Evolutionary conservation across 2,888 invertebrate species (phyloP), one percentile per base, ranked within the genome.

Genomic region (Pyrrhia umbra): DNA sequence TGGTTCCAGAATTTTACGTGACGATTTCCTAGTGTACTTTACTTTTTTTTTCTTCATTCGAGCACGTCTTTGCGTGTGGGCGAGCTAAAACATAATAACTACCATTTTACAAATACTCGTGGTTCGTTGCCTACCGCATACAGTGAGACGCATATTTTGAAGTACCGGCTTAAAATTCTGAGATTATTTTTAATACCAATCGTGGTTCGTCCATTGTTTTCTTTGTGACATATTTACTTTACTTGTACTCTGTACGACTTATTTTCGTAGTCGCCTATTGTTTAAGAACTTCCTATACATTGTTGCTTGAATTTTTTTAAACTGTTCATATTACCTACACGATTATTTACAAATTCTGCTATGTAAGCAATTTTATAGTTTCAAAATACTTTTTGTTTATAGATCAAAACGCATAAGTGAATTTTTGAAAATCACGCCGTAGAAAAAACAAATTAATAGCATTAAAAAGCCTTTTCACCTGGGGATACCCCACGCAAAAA

Each of bases 21-120:
- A 86, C 86, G 75, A 82, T 86, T 89, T 86, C 66, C 78, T 45
- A 79, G 82, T 81, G 75, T 82, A 83, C 84, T 77, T 77, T 78
- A 75, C 74, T 79, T 63, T 68, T 79, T 72, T 88, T 84, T 88
- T 85, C 83, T 83, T 84, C 83, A 70, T 85, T 81, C 56, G 76
- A 85, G 85, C 91, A 91, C 90, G 90, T 88, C 80, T 78, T 78
- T 85, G 90, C 88, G 92, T 92, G 93, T 92, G 93, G 92, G 92
- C 92, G 91, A 81, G 85, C 82, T 84, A 82, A 90, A 89, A 88
- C 86, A 89, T 88, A 90, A 91, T 90, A 90, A 89, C 87, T 83
- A 83, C 84, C 83, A 88, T 90, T 90, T 88, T 87, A 89, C 88
- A 86, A 90, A 91, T 88, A 85, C 88, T 83, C 45, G 81, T 40